phyloP scores from a whole-genome alignment of 1,140 invertebrate species.

The Brachionus plicatilis region DNA sequence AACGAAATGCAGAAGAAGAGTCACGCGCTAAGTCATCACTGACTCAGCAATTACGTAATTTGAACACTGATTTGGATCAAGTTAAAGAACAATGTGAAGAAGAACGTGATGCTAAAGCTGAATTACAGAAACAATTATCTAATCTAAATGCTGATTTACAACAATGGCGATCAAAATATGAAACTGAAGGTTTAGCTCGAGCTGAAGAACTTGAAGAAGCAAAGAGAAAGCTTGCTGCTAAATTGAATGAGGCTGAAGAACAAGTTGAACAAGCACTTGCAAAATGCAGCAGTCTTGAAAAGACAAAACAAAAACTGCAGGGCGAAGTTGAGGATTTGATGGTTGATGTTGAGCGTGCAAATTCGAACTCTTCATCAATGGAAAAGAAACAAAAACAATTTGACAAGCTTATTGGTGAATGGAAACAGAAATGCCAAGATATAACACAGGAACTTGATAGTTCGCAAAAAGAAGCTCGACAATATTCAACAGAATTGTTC shows the following conservation, averaged over 20 bases:
- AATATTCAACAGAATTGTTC: constrained; percentile 98
- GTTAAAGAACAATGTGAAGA: constrained; percentile 89
- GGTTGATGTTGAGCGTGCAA: constrained; percentile 84
- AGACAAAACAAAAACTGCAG: constrained; percentile 88
- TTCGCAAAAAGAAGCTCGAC: constrained; percentile 96
- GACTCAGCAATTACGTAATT: constrained; percentile 63
- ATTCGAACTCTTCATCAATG: constrained; percentile 74
- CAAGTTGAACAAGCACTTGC: constrained; percentile 73
- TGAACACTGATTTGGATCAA: constrained; percentile 94
- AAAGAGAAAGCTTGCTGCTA: constrained; percentile 91
- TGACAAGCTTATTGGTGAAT: constrained; percentile 98
- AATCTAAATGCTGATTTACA: constrained; percentile 87
- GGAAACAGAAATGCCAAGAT: constrained; percentile 98
- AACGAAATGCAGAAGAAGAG: constrained; percentile 51
- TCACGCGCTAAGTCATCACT: constrained; percentile 41
- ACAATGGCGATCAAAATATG: constrained; percentile 48
- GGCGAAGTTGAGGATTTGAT: constrained; percentile 97
- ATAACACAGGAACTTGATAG: constrained; percentile 91
- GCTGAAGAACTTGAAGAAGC: constrained; percentile 97
- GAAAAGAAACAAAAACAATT: constrained; percentile 99
- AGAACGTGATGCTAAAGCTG: constrained; percentile 68
- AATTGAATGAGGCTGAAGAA: constrained; percentile 91
- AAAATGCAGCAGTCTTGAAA: constrained; percentile 90
- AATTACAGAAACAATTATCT: constrained; percentile 83
- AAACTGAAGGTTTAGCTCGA: constrained; percentile 65